A percentile compares a stretch with the other conserved stretches of the same genome.
Conservation (phyloP, 2,888 invertebrate genomes). For the Muschampia plurimacula region DNA sequence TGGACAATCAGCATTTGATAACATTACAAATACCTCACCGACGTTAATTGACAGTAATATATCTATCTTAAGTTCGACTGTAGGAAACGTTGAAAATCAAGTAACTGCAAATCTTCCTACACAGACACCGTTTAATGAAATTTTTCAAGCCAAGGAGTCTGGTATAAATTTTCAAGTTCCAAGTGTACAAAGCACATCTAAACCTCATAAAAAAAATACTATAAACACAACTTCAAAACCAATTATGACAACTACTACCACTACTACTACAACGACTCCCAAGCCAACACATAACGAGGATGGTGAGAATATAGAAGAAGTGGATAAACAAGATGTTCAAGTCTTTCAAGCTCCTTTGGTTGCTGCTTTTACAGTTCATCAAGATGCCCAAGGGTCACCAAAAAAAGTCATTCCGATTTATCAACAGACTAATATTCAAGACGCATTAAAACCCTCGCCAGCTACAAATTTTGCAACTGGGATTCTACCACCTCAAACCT, state of each 20-base stretch:
- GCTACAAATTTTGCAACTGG: slow-evolving; percentile 52
- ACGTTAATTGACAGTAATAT: slow-evolving; percentile 70
- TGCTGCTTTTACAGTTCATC: slow-evolving; percentile 94
- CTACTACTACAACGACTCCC: slow-evolving; percentile 87
- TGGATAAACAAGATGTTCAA: slow-evolving; percentile 90
- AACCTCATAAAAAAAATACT: slow-evolving; percentile 55
- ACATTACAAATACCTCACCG: slow-evolving; percentile 63
- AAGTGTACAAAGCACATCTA: slow-evolving; percentile 66
- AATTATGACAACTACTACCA: slow-evolving; percentile 77
- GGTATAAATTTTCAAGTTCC: slow-evolving; percentile 68
- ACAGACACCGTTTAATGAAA: slow-evolving; percentile 70
- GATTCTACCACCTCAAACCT: slow-evolving; percentile 51
- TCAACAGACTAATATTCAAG: slow-evolving; percentile 72
- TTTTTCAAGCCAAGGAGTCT: slow-evolving; percentile 73
- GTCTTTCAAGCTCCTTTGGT: slow-evolving; percentile 93
- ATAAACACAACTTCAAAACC: slow-evolving; percentile 52
- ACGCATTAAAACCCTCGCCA: slow-evolving; percentile 53
- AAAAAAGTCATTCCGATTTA: slow-evolving; percentile 91
- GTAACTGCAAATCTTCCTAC: slow-evolving; percentile 71
- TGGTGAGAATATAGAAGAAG: slow-evolving; percentile 88
- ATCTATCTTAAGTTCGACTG: slow-evolving; percentile 75
- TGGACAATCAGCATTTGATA: slow-evolving; percentile 74
- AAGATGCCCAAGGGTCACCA: slow-evolving; percentile 92
- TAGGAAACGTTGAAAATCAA: slow-evolving; percentile 80
- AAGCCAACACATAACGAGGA: slow-evolving; percentile 89